Percentiles rank a stretch among this genome's conserved stretches.
Evolutionary conservation across 2,113 vertebrate species (phyloP).

Genomic region (Telmatochromis brachygnathus): DNA sequence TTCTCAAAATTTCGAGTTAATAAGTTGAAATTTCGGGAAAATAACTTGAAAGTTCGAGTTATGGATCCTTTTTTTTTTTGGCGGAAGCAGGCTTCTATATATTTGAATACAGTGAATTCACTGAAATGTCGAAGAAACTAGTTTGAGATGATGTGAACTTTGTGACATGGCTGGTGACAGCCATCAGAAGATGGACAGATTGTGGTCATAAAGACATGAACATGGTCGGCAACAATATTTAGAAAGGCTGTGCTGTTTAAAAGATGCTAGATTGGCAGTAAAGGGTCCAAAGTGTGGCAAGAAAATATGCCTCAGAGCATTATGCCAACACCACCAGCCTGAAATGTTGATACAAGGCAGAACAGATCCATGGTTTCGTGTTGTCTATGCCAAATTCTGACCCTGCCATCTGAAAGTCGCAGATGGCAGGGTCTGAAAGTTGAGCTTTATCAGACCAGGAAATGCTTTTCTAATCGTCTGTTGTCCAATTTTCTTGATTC

Average conservation of each 20-base stretch:
- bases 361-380: not conserved
- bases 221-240: not conserved
- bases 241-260: not conserved
- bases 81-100: not conserved
- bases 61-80: not conserved
- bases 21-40: rapidly evolving
- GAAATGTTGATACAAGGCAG: not conserved
- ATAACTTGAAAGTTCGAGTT: rapidly evolving
- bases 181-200: not conserved
- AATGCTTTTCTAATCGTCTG: not conserved
- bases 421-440: not conserved
- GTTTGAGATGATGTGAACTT: not conserved
- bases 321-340: not conserved
- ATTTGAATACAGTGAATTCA: rapidly evolving
- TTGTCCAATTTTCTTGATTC: not conserved
- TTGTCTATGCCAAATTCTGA: not conserved
- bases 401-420: not conserved
- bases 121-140: rapidly evolving
- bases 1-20: rapidly evolving
- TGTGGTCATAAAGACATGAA: not conserved
- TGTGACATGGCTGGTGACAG: not conserved
- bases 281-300: not conserved
- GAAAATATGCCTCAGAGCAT: not conserved
- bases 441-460: not conserved
- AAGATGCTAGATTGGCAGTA: not conserved